These are phyloP conservation scores for Philopotamus ludificatus DNA, from an alignment of 1,140 invertebrate species.

Conservation along the genomic window DNA sequence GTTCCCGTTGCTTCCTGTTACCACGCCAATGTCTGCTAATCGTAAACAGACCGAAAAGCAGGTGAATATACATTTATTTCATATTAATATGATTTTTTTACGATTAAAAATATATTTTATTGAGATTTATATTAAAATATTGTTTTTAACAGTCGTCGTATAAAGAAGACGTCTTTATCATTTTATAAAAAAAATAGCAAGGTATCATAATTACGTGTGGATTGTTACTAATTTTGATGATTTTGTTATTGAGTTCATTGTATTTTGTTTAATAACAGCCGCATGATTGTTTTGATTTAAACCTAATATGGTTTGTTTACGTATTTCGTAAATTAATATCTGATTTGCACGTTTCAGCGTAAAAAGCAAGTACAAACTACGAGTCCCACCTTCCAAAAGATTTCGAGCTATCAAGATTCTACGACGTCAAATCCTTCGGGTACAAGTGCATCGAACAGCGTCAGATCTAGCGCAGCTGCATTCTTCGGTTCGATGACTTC, in stretches of 20 bases:
- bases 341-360: conserved; percentile 42
- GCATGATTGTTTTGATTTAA: neutral
- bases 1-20: conserved; percentile 72
- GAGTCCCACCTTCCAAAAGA: conserved; percentile 45
- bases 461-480: conserved; percentile 67
- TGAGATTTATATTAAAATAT: neutral
- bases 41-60: conserved; percentile 53
- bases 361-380: conserved; percentile 48
- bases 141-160: too few relatives aligned
- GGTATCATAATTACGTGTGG: neutral
- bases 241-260: neutral
- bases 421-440: neutral
- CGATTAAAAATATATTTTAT: neutral
- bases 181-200: neutral
- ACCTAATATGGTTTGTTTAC: too few relatives aligned
- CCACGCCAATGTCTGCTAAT: conserved; percentile 51
- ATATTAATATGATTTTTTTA: neutral
- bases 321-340: neutral
- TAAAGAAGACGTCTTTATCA: conserved; percentile 23
- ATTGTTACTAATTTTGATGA: neutral
- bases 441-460: conserved; percentile 25
- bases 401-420: conserved; percentile 8
- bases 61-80: conserved; percentile 40
- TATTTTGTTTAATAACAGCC: neutral
- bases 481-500: conserved; percentile 77